Percentiles rank a stretch among this genome's conserved stretches.
Conservation (phyloP, 2,113 vertebrate species). For the Ochotona curzoniae region DNA sequence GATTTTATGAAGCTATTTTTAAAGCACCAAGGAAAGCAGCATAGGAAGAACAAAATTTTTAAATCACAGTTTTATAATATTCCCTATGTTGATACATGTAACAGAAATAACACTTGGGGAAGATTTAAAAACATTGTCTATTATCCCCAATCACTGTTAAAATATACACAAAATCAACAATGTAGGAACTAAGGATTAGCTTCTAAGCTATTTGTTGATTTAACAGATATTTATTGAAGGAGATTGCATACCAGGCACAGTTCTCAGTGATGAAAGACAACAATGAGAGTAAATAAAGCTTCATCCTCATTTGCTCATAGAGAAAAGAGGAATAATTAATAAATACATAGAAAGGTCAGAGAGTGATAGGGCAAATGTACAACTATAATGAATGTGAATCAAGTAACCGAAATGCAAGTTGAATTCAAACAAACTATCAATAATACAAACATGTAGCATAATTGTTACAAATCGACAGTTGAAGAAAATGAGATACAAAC, state of each 20-base stretch:
- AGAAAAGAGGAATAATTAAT: not conserved
- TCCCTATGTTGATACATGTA: not conserved
- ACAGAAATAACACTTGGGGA: not conserved
- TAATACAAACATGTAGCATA: not conserved
- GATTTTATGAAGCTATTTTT: not conserved
- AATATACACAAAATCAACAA: conserved; percentile 22
- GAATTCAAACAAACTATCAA: not conserved
- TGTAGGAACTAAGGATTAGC: not conserved
- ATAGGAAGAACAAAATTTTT: not conserved
- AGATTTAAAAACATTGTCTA: not conserved
- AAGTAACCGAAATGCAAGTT: not conserved
- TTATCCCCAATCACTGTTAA: not conserved
- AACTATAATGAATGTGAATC: not conserved
- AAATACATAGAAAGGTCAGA: not conserved
- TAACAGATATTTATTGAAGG: not conserved
- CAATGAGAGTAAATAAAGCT: not conserved
- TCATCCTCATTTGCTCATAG: not conserved
- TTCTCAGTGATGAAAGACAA: not conserved
- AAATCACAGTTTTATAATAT: not conserved
- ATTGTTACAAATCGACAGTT: not conserved
- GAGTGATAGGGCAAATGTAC: not conserved
- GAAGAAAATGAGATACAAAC: not conserved
- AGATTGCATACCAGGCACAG: not conserved
- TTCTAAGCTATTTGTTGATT: conserved; percentile 8
- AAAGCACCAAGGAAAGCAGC: not conserved